These are phyloP conservation scores for Varanus salvator DNA, from an alignment of 2,113 vertebrate genomes.

Conservation along the genomic window DNA sequence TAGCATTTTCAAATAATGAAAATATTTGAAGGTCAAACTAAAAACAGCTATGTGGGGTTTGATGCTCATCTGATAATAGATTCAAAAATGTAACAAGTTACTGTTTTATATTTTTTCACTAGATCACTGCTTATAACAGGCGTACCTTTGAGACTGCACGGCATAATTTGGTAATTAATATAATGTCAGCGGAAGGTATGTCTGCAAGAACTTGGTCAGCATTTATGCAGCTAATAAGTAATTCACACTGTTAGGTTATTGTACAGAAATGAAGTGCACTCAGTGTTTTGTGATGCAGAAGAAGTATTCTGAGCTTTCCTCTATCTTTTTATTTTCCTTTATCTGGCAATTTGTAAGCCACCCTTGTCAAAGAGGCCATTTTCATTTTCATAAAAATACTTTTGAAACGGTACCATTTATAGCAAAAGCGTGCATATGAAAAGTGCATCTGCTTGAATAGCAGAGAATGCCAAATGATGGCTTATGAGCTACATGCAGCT, in stretches of 20 bases:
- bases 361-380: not conserved
- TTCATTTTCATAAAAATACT: not conserved
- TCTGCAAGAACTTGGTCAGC: constrained; percentile 28
- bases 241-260: not conserved
- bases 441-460: not conserved
- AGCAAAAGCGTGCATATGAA: not conserved
- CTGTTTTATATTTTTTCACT: constrained; percentile 60
- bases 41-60: not conserved
- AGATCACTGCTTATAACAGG: constrained; percentile 98
- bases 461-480: not conserved
- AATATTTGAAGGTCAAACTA: not conserved
- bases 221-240: not conserved
- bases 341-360: not conserved
- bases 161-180: constrained; percentile 97
- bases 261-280: constrained; percentile 11
- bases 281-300: not conserved
- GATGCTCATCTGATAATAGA: not conserved
- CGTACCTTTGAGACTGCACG: constrained; percentile 97
- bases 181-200: constrained; percentile 96
- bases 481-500: not conserved
- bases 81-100: constrained; percentile 54
- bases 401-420: not conserved
- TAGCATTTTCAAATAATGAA: not conserved
- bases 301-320: not conserved
- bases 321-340: not conserved